Evolutionary conservation across 2,888 invertebrate species (phyloP), one percentile per base, ranked within the genome.

Genomic region (Saturnia japonica): DNA sequence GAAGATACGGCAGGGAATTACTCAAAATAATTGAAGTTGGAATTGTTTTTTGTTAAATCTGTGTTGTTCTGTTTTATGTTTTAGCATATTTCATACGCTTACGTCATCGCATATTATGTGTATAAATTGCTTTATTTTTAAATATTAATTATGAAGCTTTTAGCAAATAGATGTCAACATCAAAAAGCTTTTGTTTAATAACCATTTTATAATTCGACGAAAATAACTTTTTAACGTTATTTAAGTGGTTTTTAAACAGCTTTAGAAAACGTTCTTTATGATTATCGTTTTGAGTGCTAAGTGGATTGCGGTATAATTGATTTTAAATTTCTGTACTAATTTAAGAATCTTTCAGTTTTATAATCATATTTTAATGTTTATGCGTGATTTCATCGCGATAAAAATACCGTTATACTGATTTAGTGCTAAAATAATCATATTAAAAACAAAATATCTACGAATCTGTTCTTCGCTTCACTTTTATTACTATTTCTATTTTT

Each of bases 131-230:
- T 80, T 82, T 81, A 81, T 81, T 80, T 78, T 76, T 70, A 67
- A 75, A 77, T 76, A 77, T 78, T 82, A 82, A 82, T 82, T 81
- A 80, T 73, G 81, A 78, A 76, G 77, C 82, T 78, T 78, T 80
- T 80, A 81, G 75, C 79, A 76, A 74, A 80, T 80, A 79, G 74
- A 72, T 74, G 82, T 76, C 79, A 12, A 77, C 70, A 77, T 74
- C 74, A 74, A 28, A 80, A 75, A 75, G 70, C 73, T 75, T 74
- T 77, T 75, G 74, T 76, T 76, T 75, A 62, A 62, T 70, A 70
- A 70, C 67, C 51, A 43, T 54, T 54, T 70, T 67, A 66, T 67
- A 54, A 66, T 70, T 19, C 19, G 54, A 42, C 66, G 69, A 70
- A 67, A 70, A 70, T 73, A 64, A n/a, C 64, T 4, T 40, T 57